phyloP scores from a whole-genome alignment of 2,888 invertebrate genomes.

The Apantesis nais region DNA sequence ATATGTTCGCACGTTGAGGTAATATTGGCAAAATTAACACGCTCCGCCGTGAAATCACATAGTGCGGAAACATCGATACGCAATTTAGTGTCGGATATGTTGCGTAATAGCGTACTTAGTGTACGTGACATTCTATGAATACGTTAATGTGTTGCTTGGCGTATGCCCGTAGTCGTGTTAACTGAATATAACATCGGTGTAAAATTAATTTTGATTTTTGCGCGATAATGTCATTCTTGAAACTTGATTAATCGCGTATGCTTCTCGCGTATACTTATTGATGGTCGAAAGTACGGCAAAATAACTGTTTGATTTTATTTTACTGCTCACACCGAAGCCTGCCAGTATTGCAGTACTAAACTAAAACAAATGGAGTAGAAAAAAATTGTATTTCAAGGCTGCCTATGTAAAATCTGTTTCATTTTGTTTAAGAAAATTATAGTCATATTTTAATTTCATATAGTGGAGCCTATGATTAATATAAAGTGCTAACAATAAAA shows the following conservation, averaged over 20 bases:
- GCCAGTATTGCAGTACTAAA: neutral
- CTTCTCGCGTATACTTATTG: neutral
- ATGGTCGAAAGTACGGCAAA: neutral
- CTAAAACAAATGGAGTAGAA: no score
- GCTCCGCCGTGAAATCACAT: constrained; percentile 63
- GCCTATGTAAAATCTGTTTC: neutral
- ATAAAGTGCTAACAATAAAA: no score
- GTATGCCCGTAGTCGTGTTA: constrained; percentile 37
- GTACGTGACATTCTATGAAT: constrained; percentile 49
- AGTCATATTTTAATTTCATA: no score
- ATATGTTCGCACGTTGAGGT: constrained; percentile 35
- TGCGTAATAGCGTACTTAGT: constrained; percentile 52
- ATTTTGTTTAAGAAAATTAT: no score
- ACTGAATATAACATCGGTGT: constrained; percentile 22
- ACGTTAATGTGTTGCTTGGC: constrained; percentile 49
- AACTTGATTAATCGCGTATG: neutral
- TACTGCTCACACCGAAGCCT: no score
- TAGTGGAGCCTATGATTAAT: no score
- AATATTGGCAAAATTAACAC: constrained; percentile 67
- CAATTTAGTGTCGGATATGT: constrained; percentile 58
- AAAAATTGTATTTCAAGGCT: no score
- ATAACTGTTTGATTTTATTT: neutral
- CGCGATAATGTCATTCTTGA: neutral
- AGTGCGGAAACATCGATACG: constrained; percentile 65
- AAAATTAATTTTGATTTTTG: constrained; percentile 9